phyloP scores from a whole-genome alignment of 2,797 vertebrate species.

The Diglossa cyanea region DNA sequence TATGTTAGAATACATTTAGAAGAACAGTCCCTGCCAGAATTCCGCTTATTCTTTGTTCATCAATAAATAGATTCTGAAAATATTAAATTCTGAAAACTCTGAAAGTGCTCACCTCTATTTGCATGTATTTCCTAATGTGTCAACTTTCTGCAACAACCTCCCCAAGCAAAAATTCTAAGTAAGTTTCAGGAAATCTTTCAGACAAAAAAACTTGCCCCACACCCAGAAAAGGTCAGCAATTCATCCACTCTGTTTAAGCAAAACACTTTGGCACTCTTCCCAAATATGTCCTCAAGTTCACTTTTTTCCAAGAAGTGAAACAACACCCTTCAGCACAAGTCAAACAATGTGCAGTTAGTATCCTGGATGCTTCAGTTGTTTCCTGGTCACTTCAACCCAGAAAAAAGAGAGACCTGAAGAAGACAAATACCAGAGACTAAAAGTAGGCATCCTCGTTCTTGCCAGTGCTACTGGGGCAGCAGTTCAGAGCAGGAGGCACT shows the following conservation, averaged over 20 bases:
- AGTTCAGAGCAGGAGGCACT: background rate
- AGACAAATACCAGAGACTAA: background rate
- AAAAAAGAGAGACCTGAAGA: background rate
- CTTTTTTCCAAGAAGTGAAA: background rate
- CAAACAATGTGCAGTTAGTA: background rate
- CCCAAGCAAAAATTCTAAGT: background rate
- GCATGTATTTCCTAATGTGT: background rate
- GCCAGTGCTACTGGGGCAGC: background rate
- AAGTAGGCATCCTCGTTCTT: background rate
- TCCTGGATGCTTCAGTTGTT: background rate
- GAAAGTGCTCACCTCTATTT: background rate
- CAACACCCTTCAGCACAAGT: background rate
- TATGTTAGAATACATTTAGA: background rate
- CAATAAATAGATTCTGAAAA: background rate
- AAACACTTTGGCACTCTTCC: background rate
- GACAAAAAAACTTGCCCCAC: background rate
- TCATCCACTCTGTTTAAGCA: background rate
- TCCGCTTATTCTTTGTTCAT: background rate
- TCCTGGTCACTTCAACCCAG: background rate
- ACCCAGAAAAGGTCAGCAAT: background rate
- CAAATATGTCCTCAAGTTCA: background rate
- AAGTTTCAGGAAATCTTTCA: background rate
- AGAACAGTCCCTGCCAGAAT: background rate
- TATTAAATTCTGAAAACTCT: background rate
- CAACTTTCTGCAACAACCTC: background rate